Base-by-base conservation (phyloP, 2,113 vertebrate species). In the Rhombomys opimus region DNA sequence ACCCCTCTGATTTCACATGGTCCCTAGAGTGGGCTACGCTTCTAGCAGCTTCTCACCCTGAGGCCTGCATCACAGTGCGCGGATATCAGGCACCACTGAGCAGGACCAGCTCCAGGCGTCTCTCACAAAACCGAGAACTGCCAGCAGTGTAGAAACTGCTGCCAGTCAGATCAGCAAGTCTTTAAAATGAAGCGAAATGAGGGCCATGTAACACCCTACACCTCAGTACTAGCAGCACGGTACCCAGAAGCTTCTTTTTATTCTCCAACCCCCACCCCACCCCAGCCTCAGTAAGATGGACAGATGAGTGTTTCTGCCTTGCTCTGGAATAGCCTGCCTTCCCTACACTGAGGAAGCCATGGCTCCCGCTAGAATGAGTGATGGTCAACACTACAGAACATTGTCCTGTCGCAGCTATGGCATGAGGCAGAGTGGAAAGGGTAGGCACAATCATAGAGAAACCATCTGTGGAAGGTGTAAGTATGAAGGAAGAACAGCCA, bases 141-240 rank as follows among this genome's bases (percentile, higher is more conserved):
- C 15, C 22, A 25, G 11, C 61, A 92, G 35, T 70, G 78, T 87
- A 84, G 41, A 87, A 75, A 75, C n/a, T 52, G 9, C 73, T 94
- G 81, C n/a, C n/a, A 63, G 67, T 54, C 75, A 54, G 5, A 38
- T 50, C 32, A 68, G 67, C 32, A 38, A 3, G 14, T 72, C 94
- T 88, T 76, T 54, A 87, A 81, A 75, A 95, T 9, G 59, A 72
- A 75, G 67, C 22, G 78, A 76, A 85, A 92, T 5, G 52, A 96
- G 67, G 41, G 41, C 59, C 57, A 59, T 4, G 32, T 7, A 32
- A 25, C 65, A 95, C 3, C 11, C 23, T n/a, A 32, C 20, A 38
- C 1, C 54, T 2, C 3, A n/a, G 67, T 13, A 17, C 6, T 3
- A 54, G 63, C 59, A 75, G 65, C 27, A 59, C 32, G 11, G 52